Evolutionary conservation across 2,888 invertebrate species (phyloP), one percentile per base, ranked within the genome.

Genomic region (Eristalis tenax): DNA sequence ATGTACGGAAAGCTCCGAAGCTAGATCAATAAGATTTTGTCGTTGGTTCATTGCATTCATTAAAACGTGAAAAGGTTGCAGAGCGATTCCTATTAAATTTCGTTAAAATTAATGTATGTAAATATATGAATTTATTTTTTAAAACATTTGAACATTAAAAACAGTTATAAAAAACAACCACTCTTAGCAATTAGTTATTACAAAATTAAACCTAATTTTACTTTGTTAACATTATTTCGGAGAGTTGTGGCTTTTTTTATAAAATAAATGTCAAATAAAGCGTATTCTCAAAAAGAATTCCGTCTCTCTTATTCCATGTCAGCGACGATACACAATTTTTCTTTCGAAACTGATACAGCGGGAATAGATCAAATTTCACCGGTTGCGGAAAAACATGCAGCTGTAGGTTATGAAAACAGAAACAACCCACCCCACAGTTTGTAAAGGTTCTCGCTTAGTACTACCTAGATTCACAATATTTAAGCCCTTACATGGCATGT

Each of bases 1-100:
- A 83, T 28, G 83, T 83, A 57, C 87, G 87, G 76, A 87, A 87
- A 83, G 80, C 79, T 22, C 87, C 87, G 26, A 87, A 87, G 50
- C 59, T 87, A 65, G 87, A 87, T 61, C 71, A 78, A 71, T 83
- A 76, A 83, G 73, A 26, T 26, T n/a, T 15, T 35, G 26, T 35
- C 43, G 40, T 71, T n/a, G n/a, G 18, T n/a, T 68, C 8, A 32
- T 13, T 69, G 15, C 35, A 71, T 69, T 64, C 59, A 66, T 71
- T 50, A 50, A 63, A 71, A 40, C 28, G 64, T 66, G 70, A 76
- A 15, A 76, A 61, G 40, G 35, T 81, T 81, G 76, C 76, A 81
- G 64, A 70, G 75, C 86, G 66, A 86, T 82, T 75, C 70, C 82
- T 75, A 76, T 73, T 38, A 74, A 63, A 26, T 68, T 77, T 82